A percentile compares a stretch with the other conserved stretches of the same genome.
These are phyloP conservation scores for Orestias chungarensis DNA, from an alignment of 2,797 vertebrate genomes.

Conservation along the genomic window DNA sequence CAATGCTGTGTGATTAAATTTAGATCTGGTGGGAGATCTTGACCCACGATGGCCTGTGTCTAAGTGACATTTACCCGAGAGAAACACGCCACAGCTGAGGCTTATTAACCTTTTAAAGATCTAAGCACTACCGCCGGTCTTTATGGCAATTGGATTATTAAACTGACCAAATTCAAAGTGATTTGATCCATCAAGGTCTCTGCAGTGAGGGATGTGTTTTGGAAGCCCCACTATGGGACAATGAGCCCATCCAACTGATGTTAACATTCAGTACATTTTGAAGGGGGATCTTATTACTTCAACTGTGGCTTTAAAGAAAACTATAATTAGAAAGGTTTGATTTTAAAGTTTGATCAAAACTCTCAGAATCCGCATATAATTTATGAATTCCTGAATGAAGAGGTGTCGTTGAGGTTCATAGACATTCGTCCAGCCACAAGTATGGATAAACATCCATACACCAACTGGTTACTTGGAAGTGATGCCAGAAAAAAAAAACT, in stretches of 20 bases:
- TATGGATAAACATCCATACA: background rate
- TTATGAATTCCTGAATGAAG: background rate
- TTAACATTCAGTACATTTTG: conserved; percentile 39
- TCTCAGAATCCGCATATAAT: background rate
- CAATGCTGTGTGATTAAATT: conserved; percentile 84
- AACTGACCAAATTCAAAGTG: conserved; percentile 79
- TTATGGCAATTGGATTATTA: conserved; percentile 86
- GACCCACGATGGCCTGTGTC: conserved; percentile 81
- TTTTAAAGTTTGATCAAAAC: background rate
- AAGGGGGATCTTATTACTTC: conserved; percentile 36
- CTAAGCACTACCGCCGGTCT: conserved; percentile 74
- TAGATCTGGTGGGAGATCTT: conserved; percentile 86
- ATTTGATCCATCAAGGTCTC: conserved; percentile 74
- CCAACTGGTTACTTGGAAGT: background rate
- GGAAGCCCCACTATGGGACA: conserved; percentile 59
- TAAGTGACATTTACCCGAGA: conserved; percentile 88
- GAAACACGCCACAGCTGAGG: conserved; percentile 82
- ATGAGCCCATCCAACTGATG: conserved; percentile 49
- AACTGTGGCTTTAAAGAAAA: conserved; percentile 2
- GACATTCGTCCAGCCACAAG: no score
- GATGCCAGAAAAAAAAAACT: background rate
- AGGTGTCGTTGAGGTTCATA: no score
- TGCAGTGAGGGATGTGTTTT: conserved; percentile 65
- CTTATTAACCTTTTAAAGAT: conserved; percentile 87
- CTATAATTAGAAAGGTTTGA: background rate